Percentiles rank a stretch among this genome's conserved stretches.
Evolutionary conservation across 2,888 invertebrate species (phyloP).

Genomic region (Cosmopolites sordidus): DNA sequence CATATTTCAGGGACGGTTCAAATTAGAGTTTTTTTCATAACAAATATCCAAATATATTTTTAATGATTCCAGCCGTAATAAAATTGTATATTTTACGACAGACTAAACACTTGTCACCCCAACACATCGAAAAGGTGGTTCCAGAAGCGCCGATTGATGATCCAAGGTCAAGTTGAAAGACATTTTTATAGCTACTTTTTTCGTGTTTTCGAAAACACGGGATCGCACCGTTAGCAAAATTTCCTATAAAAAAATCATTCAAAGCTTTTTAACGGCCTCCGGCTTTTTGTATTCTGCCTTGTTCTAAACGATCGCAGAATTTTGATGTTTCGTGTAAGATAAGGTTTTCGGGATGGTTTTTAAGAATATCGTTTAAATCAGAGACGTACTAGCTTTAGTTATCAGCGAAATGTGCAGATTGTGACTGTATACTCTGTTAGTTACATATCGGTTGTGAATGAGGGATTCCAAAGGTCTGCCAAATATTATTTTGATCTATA

Average conservation of each 20-base stretch:
- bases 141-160: background rate
- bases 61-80: too few relatives aligned
- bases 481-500: too few relatives aligned
- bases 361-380: too few relatives aligned
- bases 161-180: background rate
- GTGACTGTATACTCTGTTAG: too few relatives aligned
- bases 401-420: too few relatives aligned
- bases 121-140: background rate
- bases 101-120: background rate
- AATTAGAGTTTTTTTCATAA: too few relatives aligned
- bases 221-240: background rate
- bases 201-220: background rate
- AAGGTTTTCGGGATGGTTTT: background rate
- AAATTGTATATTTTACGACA: background rate
- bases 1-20: too few relatives aligned
- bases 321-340: conserved; percentile 1
- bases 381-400: too few relatives aligned
- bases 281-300: background rate
- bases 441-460: too few relatives aligned
- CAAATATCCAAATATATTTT: too few relatives aligned
- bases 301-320: background rate
- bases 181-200: background rate
- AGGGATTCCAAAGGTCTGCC: too few relatives aligned
- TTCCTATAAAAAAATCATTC: background rate
- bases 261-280: background rate